phyloP scores from a whole-genome alignment of 2,113 vertebrate genomes.

The Peromyscus maniculatus region DNA sequence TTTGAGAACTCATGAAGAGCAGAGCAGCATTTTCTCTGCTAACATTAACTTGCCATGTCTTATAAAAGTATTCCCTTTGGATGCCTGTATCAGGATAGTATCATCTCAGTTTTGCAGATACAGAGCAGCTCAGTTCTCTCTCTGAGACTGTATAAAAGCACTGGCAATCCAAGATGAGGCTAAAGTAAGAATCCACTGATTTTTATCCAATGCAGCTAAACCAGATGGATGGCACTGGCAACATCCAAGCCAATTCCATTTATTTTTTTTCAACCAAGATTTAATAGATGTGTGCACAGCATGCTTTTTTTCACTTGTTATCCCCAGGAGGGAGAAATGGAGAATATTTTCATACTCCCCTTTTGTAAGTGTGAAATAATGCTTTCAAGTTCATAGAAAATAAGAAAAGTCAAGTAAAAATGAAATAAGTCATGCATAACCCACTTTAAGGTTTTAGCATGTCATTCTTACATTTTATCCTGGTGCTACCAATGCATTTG shows the following conservation, averaged over 20 bases:
- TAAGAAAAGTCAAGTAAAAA: slow-evolving; percentile 47
- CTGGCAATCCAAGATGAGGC: slow-evolving; percentile 49
- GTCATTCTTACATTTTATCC: slow-evolving; percentile 49
- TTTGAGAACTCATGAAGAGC: slow-evolving; percentile 68
- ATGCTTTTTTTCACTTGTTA: slow-evolving; percentile 69
- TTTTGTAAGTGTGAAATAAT: slow-evolving; percentile 52
- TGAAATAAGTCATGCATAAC: slow-evolving; percentile 44
- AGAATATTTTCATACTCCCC: slow-evolving; percentile 24
- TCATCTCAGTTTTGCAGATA: slow-evolving; percentile 64
- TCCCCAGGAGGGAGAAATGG: slow-evolving; percentile 35
- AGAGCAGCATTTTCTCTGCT: slow-evolving; percentile 74
- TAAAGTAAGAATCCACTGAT: slow-evolving; percentile 70
- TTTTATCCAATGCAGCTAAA: slow-evolving; percentile 67
- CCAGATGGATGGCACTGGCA: slow-evolving; percentile 64
- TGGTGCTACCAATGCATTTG: slow-evolving; percentile 10
- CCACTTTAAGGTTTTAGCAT: slow-evolving; percentile 26
- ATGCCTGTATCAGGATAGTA: slow-evolving; percentile 55
- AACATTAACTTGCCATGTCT: slow-evolving; percentile 65
- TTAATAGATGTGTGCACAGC: slow-evolving; percentile 58
- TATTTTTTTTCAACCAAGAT: slow-evolving; percentile 63
- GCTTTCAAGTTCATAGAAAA: slow-evolving; percentile 48
- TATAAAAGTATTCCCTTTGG: slow-evolving; percentile 57
- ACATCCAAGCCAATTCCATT: slow-evolving; percentile 36
- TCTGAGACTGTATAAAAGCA: slow-evolving; percentile 54
- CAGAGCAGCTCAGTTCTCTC: slow-evolving; percentile 51